Evolutionary conservation across 1,140 invertebrate genomes (phyloP), one percentile per base, ranked within the genome.

Genomic region (Papilio polytes): DNA sequence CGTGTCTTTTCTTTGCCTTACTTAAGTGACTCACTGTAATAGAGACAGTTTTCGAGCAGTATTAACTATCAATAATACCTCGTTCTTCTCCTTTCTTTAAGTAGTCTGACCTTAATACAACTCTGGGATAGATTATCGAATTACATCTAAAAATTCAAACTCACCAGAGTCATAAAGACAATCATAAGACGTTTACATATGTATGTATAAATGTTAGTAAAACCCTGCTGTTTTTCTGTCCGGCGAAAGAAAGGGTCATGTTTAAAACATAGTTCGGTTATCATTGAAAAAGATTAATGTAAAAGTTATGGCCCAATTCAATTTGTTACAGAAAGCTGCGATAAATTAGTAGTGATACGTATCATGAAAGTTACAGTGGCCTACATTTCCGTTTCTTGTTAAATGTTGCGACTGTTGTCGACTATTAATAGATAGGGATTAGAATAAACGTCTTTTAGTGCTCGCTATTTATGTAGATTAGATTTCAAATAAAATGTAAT

Each of bases 301-400:
- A 63, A 63, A 63, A 63, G 59, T 63, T 26, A 63, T 26, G 59
- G 15, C 9, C 3, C 22, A 31, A 13, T 63, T 63, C 20, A 63
- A 63, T 63, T 63, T 63, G 22, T 63, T 13, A 26, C 9, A 63
- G 20, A 63, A 63, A 63, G 59, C 59, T 26, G 22, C 22, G 59
- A 63, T 22, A 63, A 63, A 63, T 26, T 26, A 63, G 20, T 4
- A 26, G 10, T 63, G 59, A 63, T 63, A 26, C 59, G 59, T 63
- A 63, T 63, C 59, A 9, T 63, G 59, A 63, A 63, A 63, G 22
- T 22, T 26, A 13, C 10, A 26, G 59, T 63, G 22, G 20, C 20
- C 59, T 26, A 63, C 22, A 63, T 63, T 63, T 63, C 59, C 59
- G 59, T 26, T 63, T 63, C 59, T 63, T 63, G 59, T 63, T 13